Evolutionary conservation across 2,888 invertebrate genomes (phyloP).

Genomic region (Hololepta plana): DNA sequence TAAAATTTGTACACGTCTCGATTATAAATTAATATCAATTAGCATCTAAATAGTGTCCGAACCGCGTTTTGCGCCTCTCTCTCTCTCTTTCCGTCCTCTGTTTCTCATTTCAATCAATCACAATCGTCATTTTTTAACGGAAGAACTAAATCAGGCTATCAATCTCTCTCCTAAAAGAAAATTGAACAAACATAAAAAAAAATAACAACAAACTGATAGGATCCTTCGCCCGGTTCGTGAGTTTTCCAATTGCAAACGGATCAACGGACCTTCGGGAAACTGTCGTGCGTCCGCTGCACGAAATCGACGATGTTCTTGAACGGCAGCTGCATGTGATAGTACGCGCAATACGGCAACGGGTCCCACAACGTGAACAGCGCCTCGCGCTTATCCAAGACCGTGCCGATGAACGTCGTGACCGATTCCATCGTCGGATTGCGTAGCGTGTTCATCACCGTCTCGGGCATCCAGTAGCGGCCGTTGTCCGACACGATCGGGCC

Average conservation of each 20-base stretch:
- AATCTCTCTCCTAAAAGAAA: slow-evolving; percentile 22
- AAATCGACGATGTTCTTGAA: slow-evolving; percentile 38
- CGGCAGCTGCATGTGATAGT: slow-evolving; percentile 65
- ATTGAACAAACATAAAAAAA: too few relatives aligned
- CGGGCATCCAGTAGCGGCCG: slow-evolving; percentile 39
- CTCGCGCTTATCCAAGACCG: slow-evolving; percentile 59
- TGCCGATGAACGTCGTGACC: slow-evolving; percentile 42
- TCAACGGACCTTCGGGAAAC: slow-evolving; percentile 24
- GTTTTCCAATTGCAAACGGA: too few relatives aligned
- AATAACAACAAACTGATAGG: too few relatives aligned
- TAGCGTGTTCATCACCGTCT: slow-evolving; percentile 32
- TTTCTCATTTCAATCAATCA: too few relatives aligned
- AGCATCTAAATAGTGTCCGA: too few relatives aligned
- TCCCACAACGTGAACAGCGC: slow-evolving; percentile 72
- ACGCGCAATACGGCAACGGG: slow-evolving; percentile 70
- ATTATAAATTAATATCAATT: too few relatives aligned
- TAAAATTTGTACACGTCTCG: too few relatives aligned
- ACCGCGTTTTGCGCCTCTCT: too few relatives aligned
- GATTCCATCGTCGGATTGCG: slow-evolving; percentile 29
- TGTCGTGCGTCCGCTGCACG: slow-evolving; percentile 29
- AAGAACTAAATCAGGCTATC: slow-evolving; percentile 18
- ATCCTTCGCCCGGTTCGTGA: too few relatives aligned
- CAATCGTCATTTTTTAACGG: too few relatives aligned
- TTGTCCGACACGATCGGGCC: slow-evolving; percentile 29
- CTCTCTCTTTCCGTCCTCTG: too few relatives aligned